These are phyloP conservation scores for Drosophila eohydei DNA, from an alignment of 2,888 invertebrate genomes.

Conservation along the genomic window DNA sequence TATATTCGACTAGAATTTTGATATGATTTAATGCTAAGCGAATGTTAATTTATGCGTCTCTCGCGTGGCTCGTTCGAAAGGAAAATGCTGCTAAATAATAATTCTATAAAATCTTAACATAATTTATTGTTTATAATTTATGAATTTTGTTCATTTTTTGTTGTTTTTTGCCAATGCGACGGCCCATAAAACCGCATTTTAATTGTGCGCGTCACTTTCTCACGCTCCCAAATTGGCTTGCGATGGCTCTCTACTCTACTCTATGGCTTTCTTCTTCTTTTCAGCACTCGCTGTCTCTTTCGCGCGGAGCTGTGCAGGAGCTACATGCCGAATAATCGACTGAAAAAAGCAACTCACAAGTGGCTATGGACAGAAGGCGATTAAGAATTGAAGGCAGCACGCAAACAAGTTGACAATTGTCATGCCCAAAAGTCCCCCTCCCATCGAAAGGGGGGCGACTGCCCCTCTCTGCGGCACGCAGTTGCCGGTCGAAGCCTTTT, in stretches of 20 bases:
- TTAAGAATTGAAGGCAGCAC: conserved; percentile 77
- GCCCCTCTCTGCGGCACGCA: conserved; percentile 40
- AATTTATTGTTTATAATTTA: conserved; percentile 78
- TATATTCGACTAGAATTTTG: conserved; percentile 44
- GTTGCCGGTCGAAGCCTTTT: conserved; percentile 67
- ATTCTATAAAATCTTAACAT: conserved; percentile 62
- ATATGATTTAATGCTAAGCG: conserved; percentile 69
- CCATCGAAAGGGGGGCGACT: not conserved
- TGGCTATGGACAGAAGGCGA: conserved; percentile 70
- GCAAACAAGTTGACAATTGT: conserved; percentile 73
- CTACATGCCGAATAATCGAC: conserved; percentile 27
- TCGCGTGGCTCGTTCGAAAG: conserved; percentile 66
- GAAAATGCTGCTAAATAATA: conserved; percentile 41
- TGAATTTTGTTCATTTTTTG: conserved; percentile 34
- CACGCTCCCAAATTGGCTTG: conserved; percentile 74
- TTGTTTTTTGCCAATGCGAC: conserved; percentile 35
- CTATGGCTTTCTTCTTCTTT: not conserved
- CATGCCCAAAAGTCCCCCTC: conserved; percentile 45
- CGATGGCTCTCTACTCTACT: conserved; percentile 11
- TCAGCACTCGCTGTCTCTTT: not conserved
- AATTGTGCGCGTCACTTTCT: conserved; percentile 74
- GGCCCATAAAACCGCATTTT: conserved; percentile 73
- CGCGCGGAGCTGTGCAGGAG: conserved; percentile 27
- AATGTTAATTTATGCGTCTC: conserved; percentile 73
- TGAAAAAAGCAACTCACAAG: conserved; percentile 68